Evolutionary conservation across 2,888 invertebrate species (phyloP), one percentile per base, ranked within the genome.

Genomic region (Flabesymbios commensalis): DNA sequence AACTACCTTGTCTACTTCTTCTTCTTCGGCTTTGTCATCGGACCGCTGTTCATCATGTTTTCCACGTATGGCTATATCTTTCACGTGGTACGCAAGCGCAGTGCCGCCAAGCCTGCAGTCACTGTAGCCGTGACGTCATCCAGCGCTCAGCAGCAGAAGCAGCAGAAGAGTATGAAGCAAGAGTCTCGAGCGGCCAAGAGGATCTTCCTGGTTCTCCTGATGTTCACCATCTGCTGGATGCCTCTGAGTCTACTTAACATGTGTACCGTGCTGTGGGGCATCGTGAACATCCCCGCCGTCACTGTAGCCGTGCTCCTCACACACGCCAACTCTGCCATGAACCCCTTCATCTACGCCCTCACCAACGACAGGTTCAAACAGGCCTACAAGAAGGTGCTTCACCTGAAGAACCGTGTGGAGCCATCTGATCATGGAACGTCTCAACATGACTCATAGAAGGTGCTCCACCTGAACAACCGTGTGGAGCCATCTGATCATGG

Each of bases 1-100:
- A 64, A 72, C 19, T 80, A 78, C 67, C 75, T 79, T 73, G 79
- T 80, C 29, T 79, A 77, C 68, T 78, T 78, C 59, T 76, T 76
- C 65, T 80, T 79, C 64, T 78, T 79, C 57, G 77, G 75, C 24
- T 77, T 75, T 60, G 73, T 76, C 24, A 57, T 79, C 2, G 53
- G 70, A 22, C 78, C 79, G 1, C 65, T 80, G 36, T 51, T 76
- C 3, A 65, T 78, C 48, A 77, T 79, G 65, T 69, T 76, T 24
- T 57, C 68, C n/a, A 71, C 78, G n/a, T 79, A 80, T 57, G 59
- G 70, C 3, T 78, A 78, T 66, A 79, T 80, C 32, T 78, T 74
- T 56, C 22, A 22, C 14, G 45, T 45, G 45, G 45, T 45, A 22
- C 45, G 45, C 45, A 19, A 14, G 24, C 45, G 45, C 45, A 45